A percentile compares a stretch with the other conserved stretches of the same genome.
Evolutionary conservation across 2,113 vertebrate species (phyloP).

Genomic region (Rhipidura dahli): DNA sequence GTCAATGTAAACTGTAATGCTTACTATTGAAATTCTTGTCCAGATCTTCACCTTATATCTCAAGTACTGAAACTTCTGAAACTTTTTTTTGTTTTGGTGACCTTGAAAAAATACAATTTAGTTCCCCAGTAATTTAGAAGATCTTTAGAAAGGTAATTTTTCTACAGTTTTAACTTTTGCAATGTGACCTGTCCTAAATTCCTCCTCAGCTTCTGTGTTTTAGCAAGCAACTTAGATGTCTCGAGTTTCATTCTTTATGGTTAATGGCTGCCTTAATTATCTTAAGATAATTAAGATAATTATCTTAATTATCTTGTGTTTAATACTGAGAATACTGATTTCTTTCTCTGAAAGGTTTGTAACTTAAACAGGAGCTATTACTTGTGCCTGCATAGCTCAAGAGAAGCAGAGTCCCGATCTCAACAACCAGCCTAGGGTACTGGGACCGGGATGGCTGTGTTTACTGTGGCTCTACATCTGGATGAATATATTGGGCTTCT

Average conservation of each 20-base stretch:
- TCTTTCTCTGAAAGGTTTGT: neutral
- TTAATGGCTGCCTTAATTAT: neutral
- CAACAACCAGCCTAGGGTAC: neutral
- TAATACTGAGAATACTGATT: neutral
- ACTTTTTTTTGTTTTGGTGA: neutral
- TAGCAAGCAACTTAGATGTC: neutral
- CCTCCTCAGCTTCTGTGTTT: neutral
- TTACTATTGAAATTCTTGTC: neutral
- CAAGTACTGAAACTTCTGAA: neutral
- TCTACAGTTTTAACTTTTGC: neutral
- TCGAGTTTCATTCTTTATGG: neutral
- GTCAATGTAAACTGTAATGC: neutral
- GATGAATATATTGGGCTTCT: neutral
- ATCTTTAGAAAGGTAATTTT: neutral
- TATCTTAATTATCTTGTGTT: neutral
- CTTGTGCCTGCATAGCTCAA: neutral
- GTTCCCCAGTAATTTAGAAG: neutral
- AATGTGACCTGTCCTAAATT: neutral
- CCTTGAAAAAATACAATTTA: neutral
- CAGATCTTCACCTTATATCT: neutral
- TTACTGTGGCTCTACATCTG: neutral
- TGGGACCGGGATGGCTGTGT: neutral
- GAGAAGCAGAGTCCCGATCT: neutral
- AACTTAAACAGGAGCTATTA: neutral
- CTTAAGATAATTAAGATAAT: no score